phyloP scores from a whole-genome alignment of 2,113 vertebrate species.

The Phaethornis superciliosus region DNA sequence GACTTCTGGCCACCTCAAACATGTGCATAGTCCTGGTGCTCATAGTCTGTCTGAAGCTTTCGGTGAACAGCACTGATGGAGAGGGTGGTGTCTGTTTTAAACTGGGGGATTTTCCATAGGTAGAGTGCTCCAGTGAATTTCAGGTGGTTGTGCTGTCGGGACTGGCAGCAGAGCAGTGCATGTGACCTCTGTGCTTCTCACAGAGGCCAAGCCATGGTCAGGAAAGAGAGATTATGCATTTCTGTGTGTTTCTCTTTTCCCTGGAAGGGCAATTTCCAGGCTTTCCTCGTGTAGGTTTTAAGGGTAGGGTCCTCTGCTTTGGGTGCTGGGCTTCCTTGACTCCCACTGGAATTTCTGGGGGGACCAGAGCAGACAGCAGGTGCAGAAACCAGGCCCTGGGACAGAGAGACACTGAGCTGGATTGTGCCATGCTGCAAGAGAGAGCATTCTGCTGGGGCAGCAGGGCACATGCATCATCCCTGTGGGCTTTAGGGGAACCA shows the following conservation, averaged over 20 bases:
- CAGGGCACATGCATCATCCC: neutral
- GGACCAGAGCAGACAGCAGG: neutral
- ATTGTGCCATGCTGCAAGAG: fast-evolving
- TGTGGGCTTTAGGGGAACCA: neutral
- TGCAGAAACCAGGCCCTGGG: neutral
- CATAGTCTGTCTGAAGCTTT: neutral
- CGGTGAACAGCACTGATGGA: neutral
- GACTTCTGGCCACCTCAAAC: neutral
- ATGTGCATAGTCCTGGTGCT: neutral
- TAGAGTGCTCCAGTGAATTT: neutral
- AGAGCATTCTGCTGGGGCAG: neutral
- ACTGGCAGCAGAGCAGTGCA: neutral
- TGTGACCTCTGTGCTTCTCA: neutral
- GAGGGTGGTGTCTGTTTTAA: neutral
- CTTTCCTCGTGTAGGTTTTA: neutral
- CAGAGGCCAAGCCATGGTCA: neutral
- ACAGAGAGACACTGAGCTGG: neutral
- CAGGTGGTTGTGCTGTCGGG: neutral
- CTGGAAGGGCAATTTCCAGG: neutral
- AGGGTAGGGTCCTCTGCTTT: neutral
- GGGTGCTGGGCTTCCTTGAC: neutral
- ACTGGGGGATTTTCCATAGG: neutral
- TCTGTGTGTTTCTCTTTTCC: neutral
- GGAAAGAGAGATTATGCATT: neutral
- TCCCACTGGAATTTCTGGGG: neutral